Base-by-base conservation (phyloP, 2,888 invertebrate genomes). In the Epistrophella euchroma region DNA sequence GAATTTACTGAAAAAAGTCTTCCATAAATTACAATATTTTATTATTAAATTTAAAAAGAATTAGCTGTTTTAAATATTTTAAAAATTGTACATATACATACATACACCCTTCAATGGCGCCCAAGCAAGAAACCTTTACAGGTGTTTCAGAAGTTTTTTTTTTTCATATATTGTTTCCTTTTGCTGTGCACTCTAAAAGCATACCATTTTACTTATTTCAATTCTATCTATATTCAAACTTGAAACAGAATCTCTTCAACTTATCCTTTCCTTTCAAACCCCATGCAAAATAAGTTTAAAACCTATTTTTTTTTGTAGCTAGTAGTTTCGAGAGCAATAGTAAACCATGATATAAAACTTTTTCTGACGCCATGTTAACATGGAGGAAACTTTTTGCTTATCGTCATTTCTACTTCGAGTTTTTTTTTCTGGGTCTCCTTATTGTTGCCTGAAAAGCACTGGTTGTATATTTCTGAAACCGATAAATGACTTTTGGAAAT, bases 311-410 rank as follows among this genome's bases (percentile, higher is more conserved):
- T 25, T 45, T 6, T 6, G 3, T 6, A 4, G 6, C 13, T 13
- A 62, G 2, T 22, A 40, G 7, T n/a, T 45, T 62, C 22, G 15
- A 37, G 4, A 22, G 60, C 60, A 37, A 19, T 62, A n/a, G 62
- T 45, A 28, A 64, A 64, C 28, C 45, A 64, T 62, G 25, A 43
- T 45, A 13, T 56, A 81, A 81, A 81, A 76, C 35, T 80, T 76
- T 28, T 76, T 56, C n/a, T 22, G 78, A 78, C 83, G 78, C 83
- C 72, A 62, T 83, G 83, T 83, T 78, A 74, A 74, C 74, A 83
- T 60, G 7, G 13, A 62, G 56, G 22, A 74, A 83, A 64, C 72
- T 56, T 83, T 82, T 74, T 70, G 55, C 40, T 56, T 25, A 56
- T 68, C 78, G 37, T 58, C 52, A 68, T 73, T 35, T 17, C 43